Conservation (phyloP, 2,888 invertebrate genomes). For the Polyommatus iphigenia region DNA sequence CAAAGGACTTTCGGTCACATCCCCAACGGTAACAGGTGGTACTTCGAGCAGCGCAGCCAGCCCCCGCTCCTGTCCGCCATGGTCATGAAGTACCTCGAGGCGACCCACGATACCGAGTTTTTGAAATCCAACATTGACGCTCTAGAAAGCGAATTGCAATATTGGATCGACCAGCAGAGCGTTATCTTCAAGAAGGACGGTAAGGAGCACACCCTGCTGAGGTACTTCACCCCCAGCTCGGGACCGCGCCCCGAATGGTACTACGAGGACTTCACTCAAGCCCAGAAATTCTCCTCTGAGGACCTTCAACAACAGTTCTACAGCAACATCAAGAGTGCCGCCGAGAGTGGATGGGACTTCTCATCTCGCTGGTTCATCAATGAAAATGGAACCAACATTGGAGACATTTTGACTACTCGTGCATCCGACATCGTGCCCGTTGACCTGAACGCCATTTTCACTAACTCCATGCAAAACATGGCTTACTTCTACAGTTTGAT, state of each 20-base stretch:
- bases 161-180: conserved; percentile 82
- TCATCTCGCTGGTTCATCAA: conserved; percentile 88
- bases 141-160: conserved; percentile 83
- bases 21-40: conserved; percentile 91
- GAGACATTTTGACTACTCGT: conserved; percentile 82
- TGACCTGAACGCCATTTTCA: conserved; percentile 89
- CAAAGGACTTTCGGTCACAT: conserved; percentile 84
- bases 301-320: conserved; percentile 79
- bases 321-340: conserved; percentile 86
- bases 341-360: conserved; percentile 95
- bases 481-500: conserved; percentile 80
- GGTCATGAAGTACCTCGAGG: conserved; percentile 84
- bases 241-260: conserved; percentile 88
- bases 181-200: conserved; percentile 74
- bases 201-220: conserved; percentile 75
- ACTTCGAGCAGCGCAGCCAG: conserved; percentile 86
- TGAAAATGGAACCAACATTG: conserved; percentile 76
- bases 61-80: conserved; percentile 86
- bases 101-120: conserved; percentile 83
- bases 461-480: conserved; percentile 83
- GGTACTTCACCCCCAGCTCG: conserved; percentile 80
- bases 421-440: conserved; percentile 87
- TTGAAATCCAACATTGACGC: conserved; percentile 77
- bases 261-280: conserved; percentile 81
- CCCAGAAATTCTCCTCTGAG: conserved; percentile 68